Evolutionary conservation across 2,888 invertebrate genomes (phyloP), one percentile per base, ranked within the genome.

Genomic region (Tiliacea aurago): DNA sequence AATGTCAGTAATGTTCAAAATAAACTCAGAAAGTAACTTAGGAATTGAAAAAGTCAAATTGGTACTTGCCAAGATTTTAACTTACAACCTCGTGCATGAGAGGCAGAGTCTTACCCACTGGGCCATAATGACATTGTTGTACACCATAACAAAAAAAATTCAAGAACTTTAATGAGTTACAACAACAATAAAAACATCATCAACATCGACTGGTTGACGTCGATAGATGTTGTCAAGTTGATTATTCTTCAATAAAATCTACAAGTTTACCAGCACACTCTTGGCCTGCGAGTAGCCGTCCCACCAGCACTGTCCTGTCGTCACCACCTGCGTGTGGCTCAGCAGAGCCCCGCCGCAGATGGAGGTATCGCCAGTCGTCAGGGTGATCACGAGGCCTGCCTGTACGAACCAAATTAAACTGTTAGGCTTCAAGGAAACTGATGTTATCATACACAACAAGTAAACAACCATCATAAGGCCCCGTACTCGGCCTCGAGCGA

Each of bases 291-390:
- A 76, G 41, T 76, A 63, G 0, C 89, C 88, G 43, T 90, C 90
- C 73, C 83, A 77, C 89, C 89, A 90, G 81, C 90, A 90, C 58
- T 89, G 86, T 4, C 84, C 90, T 0, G 90, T 84, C 0, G 90
- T 88, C 51, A 90, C 61, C 9, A 88, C 81, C 5, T 73, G 74
- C 0, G 78, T 79, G 78, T 80, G 82, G 45, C 75, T 84, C 20
- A 89, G 62, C 37, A 89, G 70, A 0, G 85, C 76, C 2, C 86
- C 85, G 0, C 89, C 86, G 62, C 89, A 89, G 5, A 86, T 70
- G 0, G 89, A 89, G 0, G 73, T 82, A 28, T 68, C 49, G 2
- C 76, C 83, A 1, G 69, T 68, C 0, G 63, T 69, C n/a, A 89
- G 56, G 1, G 72, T 69, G 28, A 87, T 78, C 51, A 89, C 64